These are phyloP conservation scores for Chroicocephalus ridibundus DNA, from an alignment of 2,113 vertebrate genomes.

Conservation along the genomic window DNA sequence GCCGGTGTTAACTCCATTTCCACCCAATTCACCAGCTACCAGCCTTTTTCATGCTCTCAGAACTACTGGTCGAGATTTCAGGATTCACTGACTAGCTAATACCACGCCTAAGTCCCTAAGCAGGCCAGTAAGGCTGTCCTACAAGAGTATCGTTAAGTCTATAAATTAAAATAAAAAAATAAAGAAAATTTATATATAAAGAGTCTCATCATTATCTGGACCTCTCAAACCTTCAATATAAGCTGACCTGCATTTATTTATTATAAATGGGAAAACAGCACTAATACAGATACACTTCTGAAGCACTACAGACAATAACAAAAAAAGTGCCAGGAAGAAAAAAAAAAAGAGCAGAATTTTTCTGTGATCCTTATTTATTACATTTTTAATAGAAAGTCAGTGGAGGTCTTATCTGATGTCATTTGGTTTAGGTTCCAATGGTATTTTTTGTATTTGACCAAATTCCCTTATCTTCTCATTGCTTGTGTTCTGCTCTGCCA, in stretches of 20 bases:
- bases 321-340: background rate
- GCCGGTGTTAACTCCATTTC: background rate
- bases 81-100: background rate
- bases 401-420: conserved; percentile 76
- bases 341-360: background rate
- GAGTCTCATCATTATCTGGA: background rate
- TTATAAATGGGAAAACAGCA: background rate
- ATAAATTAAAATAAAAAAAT: background rate
- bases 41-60: background rate
- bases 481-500: conserved; percentile 73
- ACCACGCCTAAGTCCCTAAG: background rate
- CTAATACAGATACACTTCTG: conserved; percentile 2
- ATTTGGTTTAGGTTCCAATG: conserved; percentile 76
- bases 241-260: background rate
- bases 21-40: background rate
- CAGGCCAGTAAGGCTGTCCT: background rate
- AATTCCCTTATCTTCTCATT: conserved; percentile 79
- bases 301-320: conserved; percentile 28
- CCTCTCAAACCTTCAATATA: background rate
- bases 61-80: background rate
- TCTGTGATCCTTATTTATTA: conserved; percentile 76
- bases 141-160: background rate
- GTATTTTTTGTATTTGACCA: conserved; percentile 76
- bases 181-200: background rate
- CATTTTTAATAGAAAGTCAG: conserved; percentile 79